phyloP scores from a whole-genome alignment of 2,888 invertebrate species.

The Harmothoe impar region DNA sequence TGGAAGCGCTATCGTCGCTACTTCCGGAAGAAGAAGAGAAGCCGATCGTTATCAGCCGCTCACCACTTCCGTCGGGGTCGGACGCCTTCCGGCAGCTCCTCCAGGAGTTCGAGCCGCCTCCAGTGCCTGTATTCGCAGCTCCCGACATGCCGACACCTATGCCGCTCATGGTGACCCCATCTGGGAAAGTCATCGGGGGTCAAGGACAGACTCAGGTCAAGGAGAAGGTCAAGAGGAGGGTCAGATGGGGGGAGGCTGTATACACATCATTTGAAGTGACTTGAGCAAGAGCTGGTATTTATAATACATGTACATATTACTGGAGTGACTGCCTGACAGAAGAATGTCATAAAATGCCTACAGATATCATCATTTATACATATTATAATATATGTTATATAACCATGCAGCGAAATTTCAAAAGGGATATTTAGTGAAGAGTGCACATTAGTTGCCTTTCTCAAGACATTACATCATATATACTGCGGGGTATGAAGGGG shows the following conservation, averaged over 20 bases:
- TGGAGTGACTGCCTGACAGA: too few species aligned
- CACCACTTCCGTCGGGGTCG: not conserved
- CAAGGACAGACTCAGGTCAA: not conserved
- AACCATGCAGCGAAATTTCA: too few species aligned
- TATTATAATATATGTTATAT: too few species aligned
- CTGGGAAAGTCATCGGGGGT: not conserved
- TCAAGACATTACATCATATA: too few species aligned
- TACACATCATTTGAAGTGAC: conserved; percentile 2
- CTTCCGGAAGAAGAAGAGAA: not conserved
- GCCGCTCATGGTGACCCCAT: not conserved
- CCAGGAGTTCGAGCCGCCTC: not conserved
- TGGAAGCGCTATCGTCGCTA: not conserved
- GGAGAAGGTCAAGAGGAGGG: not conserved
- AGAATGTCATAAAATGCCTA: too few species aligned
- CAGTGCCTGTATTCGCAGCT: not conserved
- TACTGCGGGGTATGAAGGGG: too few species aligned
- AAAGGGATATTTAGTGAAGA: too few species aligned
- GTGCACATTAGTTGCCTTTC: too few species aligned
- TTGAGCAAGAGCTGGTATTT: too few species aligned
- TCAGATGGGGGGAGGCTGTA: conserved; percentile 5
- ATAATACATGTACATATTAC: too few species aligned
- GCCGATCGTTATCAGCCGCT: not conserved
- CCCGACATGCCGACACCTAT: not conserved
- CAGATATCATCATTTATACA: too few species aligned
- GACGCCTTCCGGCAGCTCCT: conserved; percentile 39